Percentiles rank a stretch among this genome's conserved stretches.
Conservation (phyloP, 2,113 vertebrate species). For the Odocoileus virginianus region DNA sequence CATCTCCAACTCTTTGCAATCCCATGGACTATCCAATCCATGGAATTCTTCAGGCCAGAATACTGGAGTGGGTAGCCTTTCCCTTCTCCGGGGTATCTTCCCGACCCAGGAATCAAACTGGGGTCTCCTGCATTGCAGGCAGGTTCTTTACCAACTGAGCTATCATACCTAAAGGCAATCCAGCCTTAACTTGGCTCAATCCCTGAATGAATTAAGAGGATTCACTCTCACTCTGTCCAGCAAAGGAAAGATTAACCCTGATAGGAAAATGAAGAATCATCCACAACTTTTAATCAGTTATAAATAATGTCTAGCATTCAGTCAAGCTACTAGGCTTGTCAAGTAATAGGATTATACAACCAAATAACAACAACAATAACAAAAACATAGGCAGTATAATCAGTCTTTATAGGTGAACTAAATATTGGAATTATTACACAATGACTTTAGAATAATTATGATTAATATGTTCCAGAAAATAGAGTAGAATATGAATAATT, state of each 20-base stretch:
- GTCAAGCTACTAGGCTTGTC: neutral
- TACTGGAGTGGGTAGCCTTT: neutral
- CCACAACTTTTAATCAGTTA: neutral
- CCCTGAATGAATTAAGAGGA: neutral
- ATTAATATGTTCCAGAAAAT: neutral
- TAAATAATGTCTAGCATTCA: neutral
- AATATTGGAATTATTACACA: neutral
- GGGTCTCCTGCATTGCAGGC: neutral
- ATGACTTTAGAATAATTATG: neutral
- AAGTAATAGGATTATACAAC: neutral
- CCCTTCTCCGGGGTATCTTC: neutral
- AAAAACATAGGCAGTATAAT: neutral
- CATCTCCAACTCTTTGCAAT: neutral
- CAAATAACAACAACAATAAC: neutral
- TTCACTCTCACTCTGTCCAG: neutral
- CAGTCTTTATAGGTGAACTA: neutral
- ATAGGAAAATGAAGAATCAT: neutral
- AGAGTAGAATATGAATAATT: neutral
- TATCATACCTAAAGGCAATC: neutral
- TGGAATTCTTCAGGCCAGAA: neutral
- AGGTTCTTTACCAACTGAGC: neutral
- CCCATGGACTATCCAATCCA: neutral
- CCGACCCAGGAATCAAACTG: rapidly evolving
- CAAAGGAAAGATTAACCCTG: neutral
- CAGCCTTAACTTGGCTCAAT: neutral